A percentile compares a stretch with the other conserved stretches of the same genome.
Evolutionary conservation across 1,140 invertebrate species (phyloP).

Genomic region (Scaptomyza hsui): DNA sequence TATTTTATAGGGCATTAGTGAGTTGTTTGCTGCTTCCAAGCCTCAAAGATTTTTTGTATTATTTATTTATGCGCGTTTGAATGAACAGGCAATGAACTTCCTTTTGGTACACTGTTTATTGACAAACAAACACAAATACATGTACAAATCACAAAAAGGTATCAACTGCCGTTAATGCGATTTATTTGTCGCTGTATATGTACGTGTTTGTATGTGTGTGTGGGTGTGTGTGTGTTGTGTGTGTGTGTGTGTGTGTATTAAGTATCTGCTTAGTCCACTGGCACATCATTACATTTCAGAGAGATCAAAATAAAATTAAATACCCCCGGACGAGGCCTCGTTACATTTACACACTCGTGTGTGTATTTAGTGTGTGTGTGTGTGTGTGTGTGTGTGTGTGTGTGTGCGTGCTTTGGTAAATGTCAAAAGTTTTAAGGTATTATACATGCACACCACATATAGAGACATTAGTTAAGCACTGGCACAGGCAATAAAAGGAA

Average conservation of each 20-base stretch:
- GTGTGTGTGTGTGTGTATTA: neutral
- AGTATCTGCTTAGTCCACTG: conserved; percentile 4
- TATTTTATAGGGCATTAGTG: neutral
- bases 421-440: conserved; percentile 38
- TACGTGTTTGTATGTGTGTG: neutral
- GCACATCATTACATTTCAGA: conserved; percentile 21
- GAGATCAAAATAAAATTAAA: conserved; percentile 36
- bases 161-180: conserved; percentile 42
- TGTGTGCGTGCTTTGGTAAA: conserved; percentile 36
- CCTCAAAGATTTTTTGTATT: neutral
- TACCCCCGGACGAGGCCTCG: neutral
- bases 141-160: conserved; percentile 33
- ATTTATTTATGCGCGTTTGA: conserved; percentile 16
- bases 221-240: neutral
- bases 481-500: neutral
- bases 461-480: conserved; percentile 16
- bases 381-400: neutral
- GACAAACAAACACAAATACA: conserved; percentile 24
- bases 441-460: conserved; percentile 2
- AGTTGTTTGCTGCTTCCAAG: neutral
- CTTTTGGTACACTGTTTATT: neutral
- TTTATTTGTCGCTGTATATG: conserved; percentile 20
- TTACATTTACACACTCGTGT: neutral
- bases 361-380: neutral
- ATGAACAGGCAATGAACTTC: conserved; percentile 17